phyloP scores from a whole-genome alignment of 2,888 invertebrate species.

The Pollenia angustigena region DNA sequence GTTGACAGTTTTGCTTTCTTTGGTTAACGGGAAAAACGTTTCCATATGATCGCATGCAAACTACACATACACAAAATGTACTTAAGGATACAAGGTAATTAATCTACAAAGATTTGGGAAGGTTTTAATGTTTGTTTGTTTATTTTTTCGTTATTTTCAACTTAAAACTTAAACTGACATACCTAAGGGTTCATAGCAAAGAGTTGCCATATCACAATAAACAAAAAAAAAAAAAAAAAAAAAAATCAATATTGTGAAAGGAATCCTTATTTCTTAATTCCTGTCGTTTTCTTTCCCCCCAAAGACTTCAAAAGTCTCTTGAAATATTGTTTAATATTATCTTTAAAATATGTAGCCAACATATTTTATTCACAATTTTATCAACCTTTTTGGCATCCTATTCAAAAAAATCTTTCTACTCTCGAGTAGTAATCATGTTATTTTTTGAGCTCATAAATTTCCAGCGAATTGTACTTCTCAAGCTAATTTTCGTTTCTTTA shows the following conservation, averaged over 20 bases:
- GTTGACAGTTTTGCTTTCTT: slow-evolving; percentile 47
- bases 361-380: background rate
- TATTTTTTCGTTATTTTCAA: slow-evolving; percentile 21
- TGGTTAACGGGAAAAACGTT: slow-evolving; percentile 35
- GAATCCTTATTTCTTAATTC: too few relatives aligned
- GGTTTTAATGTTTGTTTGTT: slow-evolving; percentile 28
- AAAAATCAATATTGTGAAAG: too few relatives aligned
- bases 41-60: slow-evolving; percentile 29
- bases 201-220: background rate
- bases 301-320: too few relatives aligned
- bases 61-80: background rate
- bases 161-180: background rate
- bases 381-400: background rate
- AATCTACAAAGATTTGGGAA: slow-evolving; percentile 27
- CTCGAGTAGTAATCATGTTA: slow-evolving; percentile 9
- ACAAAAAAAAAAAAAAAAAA: too few relatives aligned
- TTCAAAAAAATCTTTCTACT: background rate
- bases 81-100: slow-evolving; percentile 41
- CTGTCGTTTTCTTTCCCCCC: too few relatives aligned
- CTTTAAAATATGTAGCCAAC: background rate
- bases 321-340: too few relatives aligned
- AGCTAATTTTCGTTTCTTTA: slow-evolving; percentile 15
- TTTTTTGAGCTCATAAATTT: slow-evolving; percentile 26
- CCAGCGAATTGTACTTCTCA: slow-evolving; percentile 30
- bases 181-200: background rate